Base-by-base conservation (phyloP, 1,140 invertebrate genomes). In the Helicoverpa armigera region DNA sequence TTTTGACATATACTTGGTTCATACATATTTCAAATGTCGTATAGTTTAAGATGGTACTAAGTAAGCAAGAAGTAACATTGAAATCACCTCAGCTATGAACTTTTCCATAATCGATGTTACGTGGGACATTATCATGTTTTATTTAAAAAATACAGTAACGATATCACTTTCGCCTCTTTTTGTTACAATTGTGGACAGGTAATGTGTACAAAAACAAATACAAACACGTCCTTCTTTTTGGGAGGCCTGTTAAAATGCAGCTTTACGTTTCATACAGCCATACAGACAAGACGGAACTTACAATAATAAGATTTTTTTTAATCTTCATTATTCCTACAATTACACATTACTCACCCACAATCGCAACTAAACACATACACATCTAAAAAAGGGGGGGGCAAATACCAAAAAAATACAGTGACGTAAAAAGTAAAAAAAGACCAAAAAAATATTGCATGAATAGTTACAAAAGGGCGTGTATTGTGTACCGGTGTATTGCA, bases 151-250 rank as follows among this genome's bases (percentile, higher is more conserved):
- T 29, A 78, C 29, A 70, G 11, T 48, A 43, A 69, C 29, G 53
- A 35, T 63, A 50, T 58, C 63, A 79, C 83, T 88, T 88, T 89
- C 86, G 86, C 85, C 86, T 84, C 83, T 67, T 29, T 16, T 43
- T 16, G 31, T 56, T 79, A 70, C 65, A 23, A 13, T 79, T 79
- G 76, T 35, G 76, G 63, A 3, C 53, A 60, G 18, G 51, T 18
- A 73, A 53, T 48, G 16, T 50, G 48, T 23, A 23, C 0, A 23
- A 23, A 23, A 23, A 23, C 0, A 23, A 0, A 23, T 23, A 23
- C 23, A 23, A 23, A 23, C 23, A 1, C 23, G 1, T 23, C 23
- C 23, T 23, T 2, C 23, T 1, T 2, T 23, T 23, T 23, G 23
- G 23, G 23, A 23, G 2, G 23, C 2, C 23, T 23, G 1, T 23